Conservation (phyloP, 2,888 invertebrate species). For the Linnaemya vulpina region DNA sequence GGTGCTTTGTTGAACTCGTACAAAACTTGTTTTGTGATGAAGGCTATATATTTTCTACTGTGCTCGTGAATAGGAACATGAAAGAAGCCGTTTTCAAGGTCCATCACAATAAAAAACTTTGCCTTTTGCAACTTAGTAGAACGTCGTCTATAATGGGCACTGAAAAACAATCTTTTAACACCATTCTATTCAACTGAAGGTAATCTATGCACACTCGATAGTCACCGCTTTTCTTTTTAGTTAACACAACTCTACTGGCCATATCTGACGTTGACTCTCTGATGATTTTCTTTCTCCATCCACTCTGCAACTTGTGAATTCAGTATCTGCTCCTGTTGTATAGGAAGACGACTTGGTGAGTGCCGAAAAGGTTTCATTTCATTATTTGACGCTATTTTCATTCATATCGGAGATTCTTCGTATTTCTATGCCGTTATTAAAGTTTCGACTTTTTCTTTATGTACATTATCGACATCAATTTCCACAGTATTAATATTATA, state of each 20-base stretch:
- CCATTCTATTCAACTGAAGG: not conserved
- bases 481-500: conserved; percentile 8
- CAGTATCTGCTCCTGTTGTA: conserved; percentile 39
- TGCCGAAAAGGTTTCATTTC: conserved; percentile 60
- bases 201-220: not conserved
- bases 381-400: conserved; percentile 58
- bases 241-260: conserved; percentile 2
- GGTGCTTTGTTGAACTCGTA: no score
- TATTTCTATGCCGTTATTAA: not conserved
- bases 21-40: no score
- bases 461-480: conserved; percentile 9
- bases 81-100: no score
- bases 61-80: no score
- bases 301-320: conserved; percentile 57
- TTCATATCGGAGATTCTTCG: conserved; percentile 47
- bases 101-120: no score
- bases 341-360: conserved; percentile 56
- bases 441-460: conserved; percentile 29
- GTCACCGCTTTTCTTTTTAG: not conserved
- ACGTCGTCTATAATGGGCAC: not conserved
- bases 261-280: conserved; percentile 17
- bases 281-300: conserved; percentile 53
- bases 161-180: not conserved
- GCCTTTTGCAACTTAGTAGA: no score
- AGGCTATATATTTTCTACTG: no score